phyloP scores from a whole-genome alignment of 2,797 vertebrate species.

The Capromys pilorides region DNA sequence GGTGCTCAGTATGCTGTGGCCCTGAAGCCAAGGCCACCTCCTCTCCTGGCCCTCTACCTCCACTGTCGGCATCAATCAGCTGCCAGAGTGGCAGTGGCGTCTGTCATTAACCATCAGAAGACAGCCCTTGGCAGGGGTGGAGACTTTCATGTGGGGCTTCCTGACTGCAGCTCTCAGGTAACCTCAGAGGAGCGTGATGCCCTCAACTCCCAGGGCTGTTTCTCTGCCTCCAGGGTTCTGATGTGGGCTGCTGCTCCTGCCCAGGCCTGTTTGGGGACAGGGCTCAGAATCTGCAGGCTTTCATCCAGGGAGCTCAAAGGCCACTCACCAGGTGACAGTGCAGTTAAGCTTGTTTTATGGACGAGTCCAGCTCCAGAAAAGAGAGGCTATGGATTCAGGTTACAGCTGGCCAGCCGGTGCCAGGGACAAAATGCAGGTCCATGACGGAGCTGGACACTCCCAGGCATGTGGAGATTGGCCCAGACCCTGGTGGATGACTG shows the following conservation, averaged over 20 bases:
- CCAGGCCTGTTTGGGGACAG: neutral
- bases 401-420: neutral
- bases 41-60: neutral
- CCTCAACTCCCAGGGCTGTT: neutral
- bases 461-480: neutral
- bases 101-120: conserved; percentile 56
- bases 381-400: neutral
- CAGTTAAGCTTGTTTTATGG: conserved; percentile 57
- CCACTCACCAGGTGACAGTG: neutral
- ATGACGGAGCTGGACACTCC: neutral
- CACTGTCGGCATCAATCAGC: neutral
- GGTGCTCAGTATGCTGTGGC: neutral
- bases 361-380: neutral
- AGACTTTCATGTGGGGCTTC: conserved; percentile 1
- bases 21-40: neutral
- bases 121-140: neutral
- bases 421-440: neutral
- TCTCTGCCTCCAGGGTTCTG: neutral
- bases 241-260: neutral
- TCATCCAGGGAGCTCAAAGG: conserved; percentile 25
- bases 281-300: neutral
- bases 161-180: neutral
- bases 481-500: neutral
- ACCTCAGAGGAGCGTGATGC: neutral
- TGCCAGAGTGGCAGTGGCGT: neutral